Evolutionary conservation across 2,888 invertebrate genomes (phyloP).

Genomic region (Watsonalla binaria): DNA sequence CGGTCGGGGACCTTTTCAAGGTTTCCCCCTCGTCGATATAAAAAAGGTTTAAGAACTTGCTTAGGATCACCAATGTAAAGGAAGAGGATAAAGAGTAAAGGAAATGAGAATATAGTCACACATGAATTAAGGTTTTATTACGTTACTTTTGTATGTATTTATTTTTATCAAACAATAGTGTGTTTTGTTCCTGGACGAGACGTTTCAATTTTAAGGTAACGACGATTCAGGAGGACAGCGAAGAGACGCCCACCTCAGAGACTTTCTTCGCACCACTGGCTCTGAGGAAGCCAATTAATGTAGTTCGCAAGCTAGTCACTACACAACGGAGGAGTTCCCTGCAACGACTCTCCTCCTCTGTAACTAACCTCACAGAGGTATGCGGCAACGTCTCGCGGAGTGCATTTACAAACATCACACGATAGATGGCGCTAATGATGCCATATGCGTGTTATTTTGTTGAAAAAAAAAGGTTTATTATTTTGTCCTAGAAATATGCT

Average conservation of each 20-base stretch:
- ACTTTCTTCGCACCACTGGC: conserved; percentile 59
- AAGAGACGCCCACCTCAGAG: conserved; percentile 50
- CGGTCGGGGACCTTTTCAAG: no score
- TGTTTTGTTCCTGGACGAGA: conserved; percentile 29
- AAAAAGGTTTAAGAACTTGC: no score
- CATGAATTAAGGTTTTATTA: not conserved
- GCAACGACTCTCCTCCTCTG: conserved; percentile 70
- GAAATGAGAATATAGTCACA: not conserved
- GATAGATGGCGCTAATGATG: not conserved
- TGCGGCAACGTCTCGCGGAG: conserved; percentile 42
- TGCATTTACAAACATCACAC: conserved; percentile 45
- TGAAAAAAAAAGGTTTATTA: not conserved
- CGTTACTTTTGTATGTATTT: not conserved
- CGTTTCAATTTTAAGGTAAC: conserved; percentile 67
- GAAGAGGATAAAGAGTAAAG: no score
- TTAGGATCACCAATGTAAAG: no score
- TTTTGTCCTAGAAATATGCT: not conserved
- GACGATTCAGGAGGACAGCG: conserved; percentile 59
- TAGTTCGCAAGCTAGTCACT: conserved; percentile 74
- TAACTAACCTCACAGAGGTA: conserved; percentile 76
- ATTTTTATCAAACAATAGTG: conserved; percentile 6
- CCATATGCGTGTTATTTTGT: not conserved
- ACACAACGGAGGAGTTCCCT: conserved; percentile 70
- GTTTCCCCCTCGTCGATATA: no score
- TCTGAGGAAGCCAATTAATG: conserved; percentile 66